Conservation (phyloP, 2,888 invertebrate genomes). For the Aphelenchoides bicaudatus region DNA sequence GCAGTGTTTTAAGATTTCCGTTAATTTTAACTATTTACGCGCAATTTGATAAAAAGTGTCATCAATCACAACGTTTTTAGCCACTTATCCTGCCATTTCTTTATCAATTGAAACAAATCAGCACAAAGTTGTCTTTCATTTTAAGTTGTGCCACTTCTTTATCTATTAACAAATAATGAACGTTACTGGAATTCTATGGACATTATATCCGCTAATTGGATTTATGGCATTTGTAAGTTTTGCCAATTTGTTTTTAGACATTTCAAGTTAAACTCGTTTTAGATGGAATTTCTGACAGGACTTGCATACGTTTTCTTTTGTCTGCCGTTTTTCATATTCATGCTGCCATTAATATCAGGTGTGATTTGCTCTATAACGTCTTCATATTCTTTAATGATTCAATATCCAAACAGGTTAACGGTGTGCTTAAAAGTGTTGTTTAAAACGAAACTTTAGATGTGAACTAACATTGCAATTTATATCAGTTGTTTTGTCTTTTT, state of each 20-base stretch:
- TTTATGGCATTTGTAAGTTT: conserved; percentile 47
- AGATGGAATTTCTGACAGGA: conserved; percentile 46
- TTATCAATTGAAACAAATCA: too few species aligned
- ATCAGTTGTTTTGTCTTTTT: conserved; percentile 27
- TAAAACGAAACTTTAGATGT: conserved; percentile 24
- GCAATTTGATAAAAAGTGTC: too few species aligned
- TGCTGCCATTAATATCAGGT: conserved; percentile 47
- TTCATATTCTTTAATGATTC: conserved; percentile 47
- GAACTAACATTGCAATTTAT: conserved; percentile 30
- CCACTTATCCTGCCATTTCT: too few species aligned
- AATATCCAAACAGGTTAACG: conserved; percentile 26
- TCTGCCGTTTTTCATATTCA: conserved; percentile 48
- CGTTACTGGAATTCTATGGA: conserved; percentile 50
- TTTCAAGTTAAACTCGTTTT: conserved; percentile 21
- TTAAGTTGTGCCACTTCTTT: too few species aligned
- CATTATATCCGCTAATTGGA: conserved; percentile 50
- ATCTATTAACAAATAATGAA: too few species aligned
- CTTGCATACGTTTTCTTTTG: conserved; percentile 49
- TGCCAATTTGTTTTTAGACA: too few species aligned
- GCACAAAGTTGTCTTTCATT: too few species aligned
- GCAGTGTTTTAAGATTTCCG: too few species aligned
- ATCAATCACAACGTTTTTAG: too few species aligned
- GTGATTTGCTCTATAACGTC: conserved; percentile 45
- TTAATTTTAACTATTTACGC: too few species aligned
- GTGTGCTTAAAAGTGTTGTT: background rate